phyloP scores from a whole-genome alignment of 1,140 invertebrate species.

The Drosophila orena region DNA sequence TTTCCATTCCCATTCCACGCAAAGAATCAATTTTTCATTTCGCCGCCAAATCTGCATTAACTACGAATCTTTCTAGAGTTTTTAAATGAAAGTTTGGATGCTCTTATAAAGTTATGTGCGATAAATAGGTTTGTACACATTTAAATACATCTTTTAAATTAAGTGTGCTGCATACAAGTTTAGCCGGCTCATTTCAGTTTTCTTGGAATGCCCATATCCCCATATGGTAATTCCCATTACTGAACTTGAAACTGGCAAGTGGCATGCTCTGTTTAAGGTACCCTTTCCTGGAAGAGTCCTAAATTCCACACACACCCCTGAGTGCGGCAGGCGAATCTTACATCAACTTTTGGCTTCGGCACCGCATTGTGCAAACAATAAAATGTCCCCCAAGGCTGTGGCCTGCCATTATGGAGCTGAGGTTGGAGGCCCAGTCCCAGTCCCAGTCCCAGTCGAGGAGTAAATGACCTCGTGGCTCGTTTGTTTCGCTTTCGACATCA shows the following conservation, averaged over 20 bases:
- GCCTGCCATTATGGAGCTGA: slow-evolving; percentile 54
- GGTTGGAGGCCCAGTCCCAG: slow-evolving; percentile 13
- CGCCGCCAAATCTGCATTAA: slow-evolving; percentile 65
- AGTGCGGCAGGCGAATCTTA: slow-evolving; percentile 75
- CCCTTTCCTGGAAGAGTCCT: slow-evolving; percentile 40
- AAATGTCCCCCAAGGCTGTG: slow-evolving; percentile 83
- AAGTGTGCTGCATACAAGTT: background rate
- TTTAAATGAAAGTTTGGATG: slow-evolving; percentile 1
- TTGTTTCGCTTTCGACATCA: slow-evolving; percentile 83
- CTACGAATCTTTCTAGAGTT: background rate
- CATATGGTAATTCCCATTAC: background rate
- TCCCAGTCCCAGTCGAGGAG: slow-evolving; percentile 49
- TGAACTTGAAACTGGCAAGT: slow-evolving; percentile 1
- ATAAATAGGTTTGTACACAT: background rate
- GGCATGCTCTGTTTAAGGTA: background rate
- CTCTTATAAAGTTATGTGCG: background rate
- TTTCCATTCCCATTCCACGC: slow-evolving; percentile 61
- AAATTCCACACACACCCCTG: slow-evolving; percentile 64
- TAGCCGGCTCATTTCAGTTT: background rate
- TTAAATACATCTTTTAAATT: background rate
- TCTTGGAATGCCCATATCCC: background rate
- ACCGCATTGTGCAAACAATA: slow-evolving; percentile 82
- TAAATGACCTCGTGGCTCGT: slow-evolving; percentile 81
- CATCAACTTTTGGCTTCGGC: slow-evolving; percentile 72
- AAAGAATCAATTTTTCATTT: slow-evolving; percentile 84